These are phyloP conservation scores for Germaria angustata DNA, from an alignment of 2,888 invertebrate genomes.

Conservation along the genomic window DNA sequence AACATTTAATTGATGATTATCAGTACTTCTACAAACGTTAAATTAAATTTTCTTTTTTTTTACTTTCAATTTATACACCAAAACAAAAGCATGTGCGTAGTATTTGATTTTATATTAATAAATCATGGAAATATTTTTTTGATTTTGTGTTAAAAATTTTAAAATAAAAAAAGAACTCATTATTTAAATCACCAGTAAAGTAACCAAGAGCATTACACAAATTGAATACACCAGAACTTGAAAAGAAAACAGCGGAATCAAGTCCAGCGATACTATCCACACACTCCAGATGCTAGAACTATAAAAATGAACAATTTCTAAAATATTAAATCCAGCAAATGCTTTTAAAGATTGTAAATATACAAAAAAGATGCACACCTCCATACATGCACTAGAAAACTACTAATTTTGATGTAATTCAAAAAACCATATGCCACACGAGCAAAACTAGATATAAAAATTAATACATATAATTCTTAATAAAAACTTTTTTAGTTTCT, in stretches of 20 bases:
- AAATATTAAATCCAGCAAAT: background rate
- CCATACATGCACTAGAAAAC: background rate
- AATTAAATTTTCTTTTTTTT: constrained; percentile 7
- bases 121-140: background rate
- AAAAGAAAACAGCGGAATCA: constrained; percentile 46
- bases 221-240: background rate
- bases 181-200: background rate
- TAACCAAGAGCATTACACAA: constrained; percentile 18
- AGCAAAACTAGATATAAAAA: too few species aligned
- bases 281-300: constrained; percentile 30
- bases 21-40: background rate
- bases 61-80: background rate
- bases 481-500: too few species aligned
- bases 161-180: too few species aligned
- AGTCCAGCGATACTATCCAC: constrained; percentile 60
- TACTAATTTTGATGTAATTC: too few species aligned
- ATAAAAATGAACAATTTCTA: background rate
- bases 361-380: background rate
- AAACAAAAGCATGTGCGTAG: constrained; percentile 10
- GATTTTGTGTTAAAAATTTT: background rate
- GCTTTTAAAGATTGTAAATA: constrained; percentile 5
- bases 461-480: too few species aligned
- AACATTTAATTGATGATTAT: too few species aligned
- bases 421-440: too few species aligned
- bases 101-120: background rate